These are phyloP conservation scores for Linepithema humile DNA, from an alignment of 1,140 invertebrate species.

Conservation along the genomic window DNA sequence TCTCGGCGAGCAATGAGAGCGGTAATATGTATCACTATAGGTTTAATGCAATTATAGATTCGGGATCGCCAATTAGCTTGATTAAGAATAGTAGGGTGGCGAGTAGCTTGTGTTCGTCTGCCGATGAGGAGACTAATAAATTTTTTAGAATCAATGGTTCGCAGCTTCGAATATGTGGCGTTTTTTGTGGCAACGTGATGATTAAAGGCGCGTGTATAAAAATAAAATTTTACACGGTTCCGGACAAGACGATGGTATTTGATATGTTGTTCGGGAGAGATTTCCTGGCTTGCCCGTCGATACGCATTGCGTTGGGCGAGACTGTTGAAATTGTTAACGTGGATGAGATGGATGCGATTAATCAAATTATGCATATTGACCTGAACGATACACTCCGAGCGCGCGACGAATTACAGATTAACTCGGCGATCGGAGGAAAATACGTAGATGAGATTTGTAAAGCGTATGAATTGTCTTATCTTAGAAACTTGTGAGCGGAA, in stretches of 20 bases:
- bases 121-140: no score
- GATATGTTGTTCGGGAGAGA: constrained; percentile 46
- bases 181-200: no score
- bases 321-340: not conserved
- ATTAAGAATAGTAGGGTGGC: no score
- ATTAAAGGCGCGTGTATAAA: not conserved
- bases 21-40: no score
- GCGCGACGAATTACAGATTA: not conserved
- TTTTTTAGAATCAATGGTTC: no score
- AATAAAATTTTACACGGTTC: constrained; percentile 48
- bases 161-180: no score
- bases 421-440: not conserved
- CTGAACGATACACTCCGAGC: not conserved
- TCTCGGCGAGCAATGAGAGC: no score
- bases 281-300: constrained; percentile 3
- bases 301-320: not conserved
- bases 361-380: not conserved
- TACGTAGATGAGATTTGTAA: not conserved
- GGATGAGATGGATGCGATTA: not conserved
- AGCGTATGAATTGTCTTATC: no score
- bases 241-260: constrained; percentile 46
- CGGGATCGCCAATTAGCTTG: no score
- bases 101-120: no score
- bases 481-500: no score
- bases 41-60: no score